Conservation (phyloP, 2,113 vertebrate species). For the Apaloderma vittatum region DNA sequence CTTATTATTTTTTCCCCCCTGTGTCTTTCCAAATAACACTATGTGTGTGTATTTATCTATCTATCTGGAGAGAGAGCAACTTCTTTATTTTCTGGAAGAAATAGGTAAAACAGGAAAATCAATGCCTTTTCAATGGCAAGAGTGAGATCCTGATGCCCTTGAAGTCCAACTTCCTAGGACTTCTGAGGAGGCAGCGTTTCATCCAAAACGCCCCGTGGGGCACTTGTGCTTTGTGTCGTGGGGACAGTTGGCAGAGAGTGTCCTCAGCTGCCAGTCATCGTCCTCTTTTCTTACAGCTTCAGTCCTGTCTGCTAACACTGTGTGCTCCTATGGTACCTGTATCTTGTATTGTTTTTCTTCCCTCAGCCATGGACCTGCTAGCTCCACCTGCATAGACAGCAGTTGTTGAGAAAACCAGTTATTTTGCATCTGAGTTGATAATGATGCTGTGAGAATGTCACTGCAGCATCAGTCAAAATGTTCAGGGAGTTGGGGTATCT, state of each 20-base stretch:
- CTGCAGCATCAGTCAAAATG: neutral
- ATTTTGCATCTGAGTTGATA: neutral
- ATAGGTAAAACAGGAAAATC: neutral
- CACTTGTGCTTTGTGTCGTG: rapidly evolving
- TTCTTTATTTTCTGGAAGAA: neutral
- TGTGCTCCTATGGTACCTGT: rapidly evolving
- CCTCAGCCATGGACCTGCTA: neutral
- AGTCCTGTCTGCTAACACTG: neutral
- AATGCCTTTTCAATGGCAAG: neutral
- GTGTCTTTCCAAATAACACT: neutral
- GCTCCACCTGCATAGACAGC: neutral
- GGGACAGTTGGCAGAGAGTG: neutral
- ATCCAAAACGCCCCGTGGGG: neutral
- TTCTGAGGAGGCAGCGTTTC: neutral
- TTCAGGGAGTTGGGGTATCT: neutral
- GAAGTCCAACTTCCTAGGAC: neutral
- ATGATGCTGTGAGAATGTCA: neutral
- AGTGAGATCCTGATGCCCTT: neutral
- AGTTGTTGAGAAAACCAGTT: neutral
- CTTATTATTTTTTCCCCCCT: neutral
- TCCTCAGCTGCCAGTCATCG: neutral
- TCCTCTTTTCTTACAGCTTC: neutral
- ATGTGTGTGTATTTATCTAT: neutral
- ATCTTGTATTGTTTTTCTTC: neutral
- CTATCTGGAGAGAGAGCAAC: neutral